These are phyloP conservation scores for Protomyctophum bolini DNA, from an alignment of 2,113 vertebrate genomes.

Conservation along the genomic window DNA sequence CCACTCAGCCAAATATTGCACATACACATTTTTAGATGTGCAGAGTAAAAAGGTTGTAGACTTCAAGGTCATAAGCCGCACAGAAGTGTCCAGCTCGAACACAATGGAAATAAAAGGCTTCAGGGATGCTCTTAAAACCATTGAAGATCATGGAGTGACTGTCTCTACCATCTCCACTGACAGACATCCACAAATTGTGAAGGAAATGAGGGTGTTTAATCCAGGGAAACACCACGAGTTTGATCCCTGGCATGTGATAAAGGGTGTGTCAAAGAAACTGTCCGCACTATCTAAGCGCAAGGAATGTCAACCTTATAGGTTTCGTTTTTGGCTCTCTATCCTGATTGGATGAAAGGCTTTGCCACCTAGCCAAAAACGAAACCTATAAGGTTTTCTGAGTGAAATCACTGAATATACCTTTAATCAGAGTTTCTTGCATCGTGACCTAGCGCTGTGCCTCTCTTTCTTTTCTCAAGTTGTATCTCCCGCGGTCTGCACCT, in stretches of 20 bases:
- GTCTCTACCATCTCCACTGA: slow-evolving; percentile 19
- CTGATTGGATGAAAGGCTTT: too few species aligned
- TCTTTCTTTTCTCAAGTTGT: too few species aligned
- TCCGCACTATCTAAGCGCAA: neutral
- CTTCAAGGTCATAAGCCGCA: slow-evolving; percentile 10
- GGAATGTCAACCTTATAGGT: too few species aligned
- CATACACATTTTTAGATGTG: slow-evolving; percentile 4
- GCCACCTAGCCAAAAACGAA: too few species aligned
- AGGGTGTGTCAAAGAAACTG: slow-evolving; percentile 3
- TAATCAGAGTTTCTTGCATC: too few species aligned
- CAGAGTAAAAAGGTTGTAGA: slow-evolving; percentile 6
- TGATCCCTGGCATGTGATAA: slow-evolving; percentile 18
- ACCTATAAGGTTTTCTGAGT: too few species aligned
- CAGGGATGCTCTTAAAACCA: slow-evolving; percentile 11
- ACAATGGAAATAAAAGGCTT: slow-evolving; percentile 20
- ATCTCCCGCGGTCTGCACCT: too few species aligned
- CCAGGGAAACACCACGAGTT: slow-evolving; percentile 8
- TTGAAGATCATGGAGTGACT: slow-evolving; percentile 17
- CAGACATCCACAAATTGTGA: slow-evolving; percentile 13
- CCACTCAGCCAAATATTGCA: slow-evolving; percentile 14
- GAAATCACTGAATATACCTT: too few species aligned
- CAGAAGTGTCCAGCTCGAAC: slow-evolving; percentile 1
- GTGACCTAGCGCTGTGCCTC: too few species aligned
- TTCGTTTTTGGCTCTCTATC: too few species aligned
- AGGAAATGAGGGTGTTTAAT: neutral